Evolutionary conservation across 1,140 invertebrate species (phyloP).

Genomic region (Linepithema humile): DNA sequence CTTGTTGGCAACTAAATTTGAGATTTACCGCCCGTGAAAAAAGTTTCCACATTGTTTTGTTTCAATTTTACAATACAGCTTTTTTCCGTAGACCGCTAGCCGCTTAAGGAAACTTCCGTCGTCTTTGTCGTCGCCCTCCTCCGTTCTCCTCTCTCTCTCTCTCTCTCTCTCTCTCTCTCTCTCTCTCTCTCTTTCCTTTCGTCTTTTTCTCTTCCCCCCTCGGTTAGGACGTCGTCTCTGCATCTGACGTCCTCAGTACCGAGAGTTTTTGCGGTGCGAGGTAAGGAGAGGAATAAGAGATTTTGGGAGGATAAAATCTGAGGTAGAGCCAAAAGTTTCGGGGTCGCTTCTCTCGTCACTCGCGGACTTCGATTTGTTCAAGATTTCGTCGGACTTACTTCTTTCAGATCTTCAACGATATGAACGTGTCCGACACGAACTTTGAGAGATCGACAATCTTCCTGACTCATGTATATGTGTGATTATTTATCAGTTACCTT

Average conservation of each 20-base stretch:
- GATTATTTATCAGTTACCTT: no score
- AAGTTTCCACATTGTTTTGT: slow-evolving; percentile 42
- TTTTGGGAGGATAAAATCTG: slow-evolving; percentile 67
- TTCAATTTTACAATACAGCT: slow-evolving; percentile 55
- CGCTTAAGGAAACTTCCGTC: slow-evolving; percentile 47
- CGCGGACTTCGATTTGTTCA: slow-evolving; percentile 5
- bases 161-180: neutral
- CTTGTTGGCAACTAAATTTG: neutral
- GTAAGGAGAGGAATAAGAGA: slow-evolving; percentile 65
- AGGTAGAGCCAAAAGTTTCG: slow-evolving; percentile 60
- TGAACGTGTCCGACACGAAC: neutral
- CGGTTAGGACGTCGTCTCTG: slow-evolving; percentile 44
- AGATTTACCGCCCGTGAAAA: neutral
- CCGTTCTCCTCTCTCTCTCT: no score
- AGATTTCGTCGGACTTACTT: slow-evolving; percentile 36
- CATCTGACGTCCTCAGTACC: slow-evolving; percentile 56
- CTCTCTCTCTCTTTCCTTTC: slow-evolving; percentile 1
- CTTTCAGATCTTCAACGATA: neutral
- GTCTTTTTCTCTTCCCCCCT: slow-evolving; percentile 9
- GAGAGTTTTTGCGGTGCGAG: slow-evolving; percentile 62
- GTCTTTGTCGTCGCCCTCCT: slow-evolving; percentile 13
- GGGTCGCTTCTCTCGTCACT: slow-evolving; percentile 28
- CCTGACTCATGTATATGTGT: neutral
- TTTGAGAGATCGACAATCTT: neutral
- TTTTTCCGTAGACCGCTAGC: slow-evolving; percentile 38